phyloP scores from a whole-genome alignment of 2,888 invertebrate species.

The Chloromyia formosa region DNA sequence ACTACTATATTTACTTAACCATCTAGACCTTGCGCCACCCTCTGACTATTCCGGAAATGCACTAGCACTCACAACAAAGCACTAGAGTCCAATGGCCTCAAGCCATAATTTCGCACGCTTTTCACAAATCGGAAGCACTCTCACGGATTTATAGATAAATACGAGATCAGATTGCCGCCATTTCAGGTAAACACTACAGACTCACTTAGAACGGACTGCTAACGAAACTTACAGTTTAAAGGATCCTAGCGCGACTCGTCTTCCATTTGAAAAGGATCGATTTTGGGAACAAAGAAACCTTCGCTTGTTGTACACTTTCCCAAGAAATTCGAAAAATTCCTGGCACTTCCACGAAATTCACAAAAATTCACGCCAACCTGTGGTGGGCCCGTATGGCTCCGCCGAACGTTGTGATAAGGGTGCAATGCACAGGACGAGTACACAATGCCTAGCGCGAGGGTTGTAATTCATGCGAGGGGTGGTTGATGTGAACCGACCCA shows the following conservation, averaged over 20 bases:
- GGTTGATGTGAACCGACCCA: background rate
- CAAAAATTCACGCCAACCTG: constrained; percentile 37
- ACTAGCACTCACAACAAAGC: background rate
- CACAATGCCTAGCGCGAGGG: background rate
- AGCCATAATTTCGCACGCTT: background rate
- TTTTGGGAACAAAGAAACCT: constrained; percentile 24
- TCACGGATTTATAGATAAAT: background rate
- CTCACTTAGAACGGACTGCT: background rate
- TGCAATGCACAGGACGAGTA: constrained; percentile 15
- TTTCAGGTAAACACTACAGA: constrained; percentile 28
- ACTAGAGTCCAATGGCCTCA: background rate
- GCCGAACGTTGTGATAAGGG: constrained; percentile 22
- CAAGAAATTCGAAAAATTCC: constrained; percentile 8
- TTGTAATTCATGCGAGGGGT: constrained; percentile 20
- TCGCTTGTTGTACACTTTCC: background rate
- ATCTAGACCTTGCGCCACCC: too few relatives aligned
- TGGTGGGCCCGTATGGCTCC: constrained; percentile 2
- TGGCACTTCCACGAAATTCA: background rate
- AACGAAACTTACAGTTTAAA: background rate
- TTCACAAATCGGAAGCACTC: constrained; percentile 2
- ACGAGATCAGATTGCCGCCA: constrained; percentile 18
- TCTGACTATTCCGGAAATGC: too few relatives aligned
- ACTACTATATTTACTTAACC: too few relatives aligned
- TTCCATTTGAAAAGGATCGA: background rate
- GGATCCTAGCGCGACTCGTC: background rate